Evolutionary conservation across 2,113 vertebrate species (phyloP), one percentile per base, ranked within the genome.

Genomic region (Caracal caracal): DNA sequence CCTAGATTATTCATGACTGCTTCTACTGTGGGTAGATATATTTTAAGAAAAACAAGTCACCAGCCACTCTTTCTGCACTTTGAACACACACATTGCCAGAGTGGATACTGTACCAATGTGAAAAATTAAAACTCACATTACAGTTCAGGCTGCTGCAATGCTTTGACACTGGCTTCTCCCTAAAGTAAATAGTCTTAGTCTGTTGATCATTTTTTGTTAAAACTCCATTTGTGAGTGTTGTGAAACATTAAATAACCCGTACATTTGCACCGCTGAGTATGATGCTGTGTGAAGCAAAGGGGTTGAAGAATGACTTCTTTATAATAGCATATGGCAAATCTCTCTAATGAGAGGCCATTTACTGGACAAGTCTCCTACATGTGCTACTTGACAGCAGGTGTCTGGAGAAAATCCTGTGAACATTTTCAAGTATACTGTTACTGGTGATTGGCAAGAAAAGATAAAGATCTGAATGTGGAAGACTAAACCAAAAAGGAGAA

Each of bases 231-330:
- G 86, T 92, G 73, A 94, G 75, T 61, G 16, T 68, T 78, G 56
- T 56, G 1, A 22, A 96, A 73, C 68, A 70, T 93, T 15, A 61
- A 93, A 81, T 97, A 56, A 93, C 76, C 96, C 90, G 5, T 43
- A 70, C 33, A 11, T 97, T 90, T 94, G 70, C 17, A 24, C n/a
- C 43, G 13, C 96, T 56, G 85, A 71, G 49, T 43, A 56, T 85
- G 92, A 71, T 90, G 66, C 59, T 49, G 51, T 90, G 65, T 88
- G 94, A 97, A 89, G 49, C 83, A 70, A 88, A 71, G 91, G 53
- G 61, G 61, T 17, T 68, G 63, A 96, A 93, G 93, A 97, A 97
- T 92, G 40, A 61, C 91, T 97, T 93, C 84, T 97, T 97, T 96
- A 92, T 97, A 82, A 96, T 53, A 53, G 37, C 90, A 94, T 87